phyloP scores from a whole-genome alignment of 2,888 invertebrate species.

The Sarcophaga carnaria region DNA sequence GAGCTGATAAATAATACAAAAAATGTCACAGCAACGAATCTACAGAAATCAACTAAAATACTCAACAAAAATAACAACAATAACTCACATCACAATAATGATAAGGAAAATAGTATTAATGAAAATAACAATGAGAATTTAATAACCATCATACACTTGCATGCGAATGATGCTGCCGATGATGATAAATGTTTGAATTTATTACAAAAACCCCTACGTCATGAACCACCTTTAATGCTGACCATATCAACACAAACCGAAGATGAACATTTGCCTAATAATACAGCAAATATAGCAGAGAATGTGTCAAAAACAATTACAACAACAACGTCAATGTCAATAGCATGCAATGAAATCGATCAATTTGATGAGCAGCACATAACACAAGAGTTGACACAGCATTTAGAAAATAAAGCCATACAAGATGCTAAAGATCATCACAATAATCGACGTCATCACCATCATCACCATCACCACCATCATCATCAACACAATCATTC shows the following conservation, averaged over 20 bases:
- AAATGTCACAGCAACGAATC: constrained; percentile 78
- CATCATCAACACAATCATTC: constrained; percentile 79
- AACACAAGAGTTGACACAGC: constrained; percentile 65
- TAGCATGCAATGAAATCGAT: constrained; percentile 60
- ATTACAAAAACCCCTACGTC: constrained; percentile 10
- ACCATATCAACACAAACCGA: constrained; percentile 71
- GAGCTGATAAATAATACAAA: constrained; percentile 81
- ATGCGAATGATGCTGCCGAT: constrained; percentile 14
- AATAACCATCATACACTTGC: constrained; percentile 49
- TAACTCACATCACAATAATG: constrained; percentile 44
- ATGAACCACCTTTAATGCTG: constrained; percentile 62
- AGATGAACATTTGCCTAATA: constrained; percentile 44
- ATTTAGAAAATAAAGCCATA: constrained; percentile 67
- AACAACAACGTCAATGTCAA: constrained; percentile 67
- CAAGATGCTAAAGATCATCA: constrained; percentile 58
- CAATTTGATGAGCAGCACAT: constrained; percentile 65
- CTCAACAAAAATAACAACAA: constrained; percentile 61
- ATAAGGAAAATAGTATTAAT: constrained; percentile 28
- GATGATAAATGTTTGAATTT: constrained; percentile 15
- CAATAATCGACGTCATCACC: constrained; percentile 42
- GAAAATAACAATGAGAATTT: constrained; percentile 45
- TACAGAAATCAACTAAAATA: constrained; percentile 76
- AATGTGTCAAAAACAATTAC: constrained; percentile 53
- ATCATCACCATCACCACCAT: constrained; percentile 54
- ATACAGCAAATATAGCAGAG: constrained; percentile 43